phyloP scores from a whole-genome alignment of 2,888 invertebrate species.

The Clivina fossor region DNA sequence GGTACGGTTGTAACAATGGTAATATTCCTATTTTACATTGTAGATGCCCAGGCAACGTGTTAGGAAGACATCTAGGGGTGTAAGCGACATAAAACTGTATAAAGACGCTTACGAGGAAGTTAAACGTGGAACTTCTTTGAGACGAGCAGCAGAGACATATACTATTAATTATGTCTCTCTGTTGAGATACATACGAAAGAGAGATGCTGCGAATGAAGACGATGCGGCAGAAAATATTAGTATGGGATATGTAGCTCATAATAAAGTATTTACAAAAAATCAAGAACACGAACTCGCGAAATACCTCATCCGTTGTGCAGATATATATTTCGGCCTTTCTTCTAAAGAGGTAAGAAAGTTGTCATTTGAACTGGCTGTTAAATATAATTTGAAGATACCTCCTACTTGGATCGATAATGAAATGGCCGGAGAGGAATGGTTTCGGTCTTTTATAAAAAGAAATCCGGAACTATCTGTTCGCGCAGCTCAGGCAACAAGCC shows the following conservation, averaged over 20 bases:
- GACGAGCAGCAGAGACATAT: conserved; percentile 25
- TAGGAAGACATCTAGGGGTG: conserved; percentile 5
- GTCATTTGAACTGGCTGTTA: conserved; percentile 38
- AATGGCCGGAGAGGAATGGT: conserved; percentile 41
- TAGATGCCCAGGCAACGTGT: conserved; percentile 14
- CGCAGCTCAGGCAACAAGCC: conserved; percentile 41
- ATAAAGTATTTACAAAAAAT: conserved; percentile 32
- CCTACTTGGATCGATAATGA: conserved; percentile 39
- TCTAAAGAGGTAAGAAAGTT: conserved; percentile 38
- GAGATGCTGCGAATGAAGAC: no score
- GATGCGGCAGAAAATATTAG: no score
- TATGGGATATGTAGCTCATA: conserved; percentile 36
- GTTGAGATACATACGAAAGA: conserved; percentile 34
- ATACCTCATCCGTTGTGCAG: conserved; percentile 37
- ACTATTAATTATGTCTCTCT: conserved; percentile 31
- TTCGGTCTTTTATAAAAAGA: conserved; percentile 39
- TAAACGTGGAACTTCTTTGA: conserved; percentile 12
- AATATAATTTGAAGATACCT: conserved; percentile 38
- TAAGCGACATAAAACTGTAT: conserved; percentile 20
- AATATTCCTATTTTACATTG: conserved; percentile 11
- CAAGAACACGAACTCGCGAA: conserved; percentile 35
- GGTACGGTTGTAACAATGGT: conserved; percentile 31
- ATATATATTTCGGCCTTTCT: conserved; percentile 39
- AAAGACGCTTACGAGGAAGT: conserved; percentile 13
- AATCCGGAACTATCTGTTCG: conserved; percentile 40